phyloP scores from a whole-genome alignment of 2,888 invertebrate genomes.

The Hypercompe scribonia region DNA sequence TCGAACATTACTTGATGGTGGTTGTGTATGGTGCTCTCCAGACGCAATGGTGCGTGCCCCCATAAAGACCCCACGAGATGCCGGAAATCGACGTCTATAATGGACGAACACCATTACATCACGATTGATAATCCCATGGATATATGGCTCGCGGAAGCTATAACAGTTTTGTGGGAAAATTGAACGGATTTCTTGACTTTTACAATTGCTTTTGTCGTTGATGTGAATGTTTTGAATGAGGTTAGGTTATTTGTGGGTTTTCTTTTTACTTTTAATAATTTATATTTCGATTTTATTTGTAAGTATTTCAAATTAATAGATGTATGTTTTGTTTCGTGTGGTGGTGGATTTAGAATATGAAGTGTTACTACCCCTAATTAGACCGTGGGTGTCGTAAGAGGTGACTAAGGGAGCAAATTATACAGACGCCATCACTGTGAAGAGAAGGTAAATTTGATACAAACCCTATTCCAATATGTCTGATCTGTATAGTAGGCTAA shows the following conservation, averaged over 20 bases:
- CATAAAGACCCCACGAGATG: slow-evolving; percentile 80
- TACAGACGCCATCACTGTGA: too few species aligned
- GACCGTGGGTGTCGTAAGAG: too few species aligned
- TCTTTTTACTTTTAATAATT: neutral
- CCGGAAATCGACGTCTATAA: slow-evolving; percentile 85
- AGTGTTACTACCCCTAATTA: too few species aligned
- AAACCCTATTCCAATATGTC: too few species aligned
- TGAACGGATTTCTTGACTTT: slow-evolving; percentile 74
- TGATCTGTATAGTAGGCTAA: too few species aligned
- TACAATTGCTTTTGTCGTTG: slow-evolving; percentile 45
- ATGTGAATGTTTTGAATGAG: slow-evolving; percentile 6
- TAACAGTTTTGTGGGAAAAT: slow-evolving; percentile 86
- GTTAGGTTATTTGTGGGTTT: neutral
- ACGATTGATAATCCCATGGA: slow-evolving; percentile 85
- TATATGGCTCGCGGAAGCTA: slow-evolving; percentile 83
- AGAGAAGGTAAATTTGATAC: too few species aligned
- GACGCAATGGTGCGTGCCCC: slow-evolving; percentile 82
- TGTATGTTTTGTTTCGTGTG: too few species aligned
- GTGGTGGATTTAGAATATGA: too few species aligned
- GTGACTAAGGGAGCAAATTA: too few species aligned
- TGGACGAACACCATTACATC: slow-evolving; percentile 84
- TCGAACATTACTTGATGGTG: slow-evolving; percentile 59
- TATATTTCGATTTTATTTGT: neutral
- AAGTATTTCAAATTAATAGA: neutral
- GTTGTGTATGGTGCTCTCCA: slow-evolving; percentile 67